phyloP scores from a whole-genome alignment of 2,113 vertebrate species.

The Alethe castanea region DNA sequence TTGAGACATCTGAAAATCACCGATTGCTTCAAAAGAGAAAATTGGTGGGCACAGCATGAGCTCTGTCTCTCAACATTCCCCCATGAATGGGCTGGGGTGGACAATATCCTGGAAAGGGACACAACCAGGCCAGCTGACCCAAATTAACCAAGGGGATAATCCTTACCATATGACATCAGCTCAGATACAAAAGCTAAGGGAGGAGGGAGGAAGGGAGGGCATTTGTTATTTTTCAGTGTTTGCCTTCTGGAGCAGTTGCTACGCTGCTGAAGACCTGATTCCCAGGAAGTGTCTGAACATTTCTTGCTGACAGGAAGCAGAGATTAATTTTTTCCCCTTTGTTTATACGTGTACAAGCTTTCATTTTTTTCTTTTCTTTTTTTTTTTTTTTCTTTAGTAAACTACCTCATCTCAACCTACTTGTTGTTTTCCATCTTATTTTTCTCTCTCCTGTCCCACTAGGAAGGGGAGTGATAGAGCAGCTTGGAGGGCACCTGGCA shows the following conservation, averaged over 20 bases:
- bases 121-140: background rate
- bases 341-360: accelerated
- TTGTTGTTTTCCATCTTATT: background rate
- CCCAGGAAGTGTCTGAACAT: background rate
- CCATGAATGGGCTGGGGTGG: background rate
- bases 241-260: background rate
- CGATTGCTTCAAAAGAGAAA: background rate
- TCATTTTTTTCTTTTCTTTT: accelerated
- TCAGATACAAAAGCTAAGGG: background rate
- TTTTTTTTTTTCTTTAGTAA: background rate
- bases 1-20: background rate
- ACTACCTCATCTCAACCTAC: background rate
- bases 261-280: background rate
- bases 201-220: accelerated
- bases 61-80: no score
- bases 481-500: accelerated
- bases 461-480: background rate
- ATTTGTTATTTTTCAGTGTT: background rate
- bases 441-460: background rate
- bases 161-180: accelerated
- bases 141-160: background rate
- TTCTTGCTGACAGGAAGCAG: background rate
- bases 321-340: background rate
- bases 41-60: background rate
- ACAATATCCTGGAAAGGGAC: background rate